phyloP scores from a whole-genome alignment of 2,888 invertebrate genomes.

The Uropetala carovei region DNA sequence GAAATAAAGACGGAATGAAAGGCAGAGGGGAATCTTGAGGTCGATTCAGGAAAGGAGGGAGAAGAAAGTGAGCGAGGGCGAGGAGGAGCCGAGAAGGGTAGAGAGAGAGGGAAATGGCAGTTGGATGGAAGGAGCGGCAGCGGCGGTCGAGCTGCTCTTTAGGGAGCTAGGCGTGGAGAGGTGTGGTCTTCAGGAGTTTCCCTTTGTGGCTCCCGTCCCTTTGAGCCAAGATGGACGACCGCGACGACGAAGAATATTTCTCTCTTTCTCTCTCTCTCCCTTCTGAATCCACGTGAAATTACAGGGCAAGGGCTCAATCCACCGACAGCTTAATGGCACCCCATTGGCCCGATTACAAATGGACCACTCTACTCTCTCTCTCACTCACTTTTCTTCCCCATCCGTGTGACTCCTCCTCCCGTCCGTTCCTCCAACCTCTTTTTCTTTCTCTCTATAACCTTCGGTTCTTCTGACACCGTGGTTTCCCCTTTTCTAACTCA shows the following conservation, averaged over 20 bases:
- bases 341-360: slow-evolving; percentile 62
- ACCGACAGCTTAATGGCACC: slow-evolving; percentile 64
- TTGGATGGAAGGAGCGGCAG: neutral
- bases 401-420: neutral
- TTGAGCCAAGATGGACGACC: slow-evolving; percentile 55
- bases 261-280: slow-evolving; percentile 8
- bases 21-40: neutral
- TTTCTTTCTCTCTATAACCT: neutral
- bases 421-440: neutral
- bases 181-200: slow-evolving; percentile 36
- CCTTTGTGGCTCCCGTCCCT: slow-evolving; percentile 28
- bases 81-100: neutral
- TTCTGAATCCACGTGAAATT: slow-evolving; percentile 62
- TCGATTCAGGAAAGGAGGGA: neutral
- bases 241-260: slow-evolving; percentile 41
- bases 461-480: slow-evolving; percentile 44
- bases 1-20: neutral
- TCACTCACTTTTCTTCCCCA: neutral
- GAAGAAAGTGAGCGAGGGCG: slow-evolving; percentile 3
- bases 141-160: neutral
- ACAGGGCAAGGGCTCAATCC: slow-evolving; percentile 58
- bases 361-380: slow-evolving; percentile 56
- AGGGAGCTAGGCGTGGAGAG: slow-evolving; percentile 29
- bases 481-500: slow-evolving; percentile 34
- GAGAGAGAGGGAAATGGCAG: neutral